Conservation (phyloP, 2,113 vertebrate species). For the Istiophorus platypterus region DNA sequence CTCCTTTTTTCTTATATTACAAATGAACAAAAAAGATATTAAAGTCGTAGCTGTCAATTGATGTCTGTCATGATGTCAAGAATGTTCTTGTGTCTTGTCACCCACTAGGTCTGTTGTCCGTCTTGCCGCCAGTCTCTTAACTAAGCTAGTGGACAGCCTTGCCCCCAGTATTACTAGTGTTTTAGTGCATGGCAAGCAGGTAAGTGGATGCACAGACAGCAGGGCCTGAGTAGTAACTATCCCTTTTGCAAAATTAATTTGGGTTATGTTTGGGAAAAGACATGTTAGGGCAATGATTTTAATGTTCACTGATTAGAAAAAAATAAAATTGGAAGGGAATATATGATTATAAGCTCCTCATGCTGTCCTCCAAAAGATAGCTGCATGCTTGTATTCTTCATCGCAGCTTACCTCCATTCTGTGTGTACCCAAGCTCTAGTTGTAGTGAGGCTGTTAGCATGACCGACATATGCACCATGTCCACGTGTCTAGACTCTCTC, state of each 20-base stretch:
- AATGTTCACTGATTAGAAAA: constrained; percentile 82
- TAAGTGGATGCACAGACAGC: constrained; percentile 86
- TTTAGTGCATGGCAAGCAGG: constrained; percentile 99
- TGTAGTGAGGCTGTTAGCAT: constrained; percentile 41
- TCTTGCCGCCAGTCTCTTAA: constrained; percentile 97
- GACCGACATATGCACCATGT: constrained; percentile 48
- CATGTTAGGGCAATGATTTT: constrained; percentile 65
- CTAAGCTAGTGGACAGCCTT: constrained; percentile 99
- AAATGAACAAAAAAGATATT: background rate
- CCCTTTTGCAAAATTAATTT: background rate
- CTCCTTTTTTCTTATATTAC: background rate
- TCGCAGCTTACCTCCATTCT: constrained; percentile 39
- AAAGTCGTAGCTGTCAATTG: constrained; percentile 27
- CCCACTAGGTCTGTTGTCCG: constrained; percentile 97
- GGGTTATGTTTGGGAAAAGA: constrained; percentile 6
- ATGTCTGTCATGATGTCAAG: constrained; percentile 47
- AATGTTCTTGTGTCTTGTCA: constrained; percentile 89
- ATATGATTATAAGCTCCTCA: constrained; percentile 53
- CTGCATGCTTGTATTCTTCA: constrained; percentile 51
- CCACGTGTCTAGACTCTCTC: constrained; percentile 50
- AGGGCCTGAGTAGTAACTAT: constrained; percentile 16
- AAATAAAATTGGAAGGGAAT: constrained; percentile 1
- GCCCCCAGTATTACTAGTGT: constrained; percentile 99
- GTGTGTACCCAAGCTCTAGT: constrained; percentile 40
- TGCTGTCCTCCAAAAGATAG: constrained; percentile 49